Evolutionary conservation across 2,797 vertebrate genomes (phyloP).

Genomic region (Cossypha polioptera): DNA sequence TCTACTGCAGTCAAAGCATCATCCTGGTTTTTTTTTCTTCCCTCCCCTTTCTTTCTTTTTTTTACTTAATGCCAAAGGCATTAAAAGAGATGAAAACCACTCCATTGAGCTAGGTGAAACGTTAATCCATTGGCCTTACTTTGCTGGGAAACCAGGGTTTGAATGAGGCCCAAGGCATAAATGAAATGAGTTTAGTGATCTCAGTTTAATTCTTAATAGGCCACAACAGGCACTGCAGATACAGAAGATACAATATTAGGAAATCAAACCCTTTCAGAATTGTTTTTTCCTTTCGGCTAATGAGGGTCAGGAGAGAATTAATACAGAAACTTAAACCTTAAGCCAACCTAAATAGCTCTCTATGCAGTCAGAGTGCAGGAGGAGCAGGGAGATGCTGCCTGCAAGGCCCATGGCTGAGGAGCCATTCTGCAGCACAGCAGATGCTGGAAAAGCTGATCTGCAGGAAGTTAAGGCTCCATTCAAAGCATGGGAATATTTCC

Average conservation of each 20-base stretch:
- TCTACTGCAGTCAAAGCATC: constrained; percentile 30
- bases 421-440: not conserved
- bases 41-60: not conserved
- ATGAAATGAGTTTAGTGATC: constrained; percentile 73
- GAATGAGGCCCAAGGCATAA: constrained; percentile 74
- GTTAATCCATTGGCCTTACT: constrained; percentile 69
- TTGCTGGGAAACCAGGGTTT: constrained; percentile 69
- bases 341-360: constrained; percentile 3
- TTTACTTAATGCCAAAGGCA: constrained; percentile 70
- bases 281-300: constrained; percentile 68
- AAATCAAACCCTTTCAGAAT: constrained; percentile 60
- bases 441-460: constrained; percentile 1
- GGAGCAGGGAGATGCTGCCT: not conserved
- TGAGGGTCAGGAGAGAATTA: constrained; percentile 68
- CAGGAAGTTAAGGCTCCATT: not conserved
- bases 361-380: not conserved
- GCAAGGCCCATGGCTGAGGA: not conserved
- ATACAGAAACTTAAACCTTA: constrained; percentile 37
- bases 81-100: constrained; percentile 74
- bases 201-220: constrained; percentile 74
- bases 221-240: constrained; percentile 61
- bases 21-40: not conserved
- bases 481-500: not conserved
- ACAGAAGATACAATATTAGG: constrained; percentile 57
- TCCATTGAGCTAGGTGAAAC: constrained; percentile 50